A percentile compares a stretch with the other conserved stretches of the same genome.
Evolutionary conservation across 2,888 invertebrate species (phyloP).

Genomic region (Myopa tessellatipennis): DNA sequence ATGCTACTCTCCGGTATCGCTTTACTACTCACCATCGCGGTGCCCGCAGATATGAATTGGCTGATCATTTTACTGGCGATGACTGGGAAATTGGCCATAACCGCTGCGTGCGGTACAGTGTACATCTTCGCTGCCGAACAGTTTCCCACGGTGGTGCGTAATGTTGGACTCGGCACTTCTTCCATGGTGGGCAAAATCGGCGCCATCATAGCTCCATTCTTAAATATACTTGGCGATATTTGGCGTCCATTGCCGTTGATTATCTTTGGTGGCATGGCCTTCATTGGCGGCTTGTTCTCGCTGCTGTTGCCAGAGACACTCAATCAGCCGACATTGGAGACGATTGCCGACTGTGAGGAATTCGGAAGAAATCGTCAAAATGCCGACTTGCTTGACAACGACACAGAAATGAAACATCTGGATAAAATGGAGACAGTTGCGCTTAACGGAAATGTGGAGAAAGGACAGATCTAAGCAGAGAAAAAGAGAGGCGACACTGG

Average conservation of each 20-base stretch:
- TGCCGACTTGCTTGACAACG: slow-evolving; percentile 53
- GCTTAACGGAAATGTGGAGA: slow-evolving; percentile 46
- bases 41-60: slow-evolving; percentile 72
- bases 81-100: slow-evolving; percentile 79
- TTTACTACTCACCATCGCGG: slow-evolving; percentile 71
- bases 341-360: slow-evolving; percentile 82
- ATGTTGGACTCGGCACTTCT: slow-evolving; percentile 86
- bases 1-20: slow-evolving; percentile 75
- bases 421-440: slow-evolving; percentile 52
- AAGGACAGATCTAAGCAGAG: slow-evolving; percentile 10
- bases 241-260: slow-evolving; percentile 77
- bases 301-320: slow-evolving; percentile 79
- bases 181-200: slow-evolving; percentile 90
- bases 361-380: slow-evolving; percentile 69
- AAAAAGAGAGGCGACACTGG: no score
- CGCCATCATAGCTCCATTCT: slow-evolving; percentile 75
- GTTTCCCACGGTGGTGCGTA: slow-evolving; percentile 82
- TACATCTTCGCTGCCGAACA: slow-evolving; percentile 81
- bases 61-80: slow-evolving; percentile 74
- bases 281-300: slow-evolving; percentile 78
- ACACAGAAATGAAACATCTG: slow-evolving; percentile 47
- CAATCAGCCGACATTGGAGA: slow-evolving; percentile 81
- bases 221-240: slow-evolving; percentile 75
- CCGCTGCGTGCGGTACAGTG: slow-evolving; percentile 79
- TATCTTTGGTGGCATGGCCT: slow-evolving; percentile 78